Base-by-base conservation (phyloP, 2,888 invertebrate genomes). In the Eupithecia subumbrata region DNA sequence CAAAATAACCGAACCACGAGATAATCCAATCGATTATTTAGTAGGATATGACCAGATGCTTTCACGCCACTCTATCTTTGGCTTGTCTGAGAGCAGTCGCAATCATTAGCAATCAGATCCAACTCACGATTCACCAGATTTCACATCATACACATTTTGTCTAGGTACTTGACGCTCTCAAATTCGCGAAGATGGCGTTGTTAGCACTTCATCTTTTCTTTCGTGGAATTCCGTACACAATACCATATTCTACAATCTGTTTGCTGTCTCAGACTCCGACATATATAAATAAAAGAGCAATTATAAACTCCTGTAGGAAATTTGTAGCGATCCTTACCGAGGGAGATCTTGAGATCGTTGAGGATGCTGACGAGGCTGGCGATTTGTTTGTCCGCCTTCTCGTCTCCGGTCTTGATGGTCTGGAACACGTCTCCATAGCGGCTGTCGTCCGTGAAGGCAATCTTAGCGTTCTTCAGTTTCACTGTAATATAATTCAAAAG, bases 401-500 rank as follows among this genome's bases (percentile, higher is more conserved):
- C 81, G 45, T 83, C 73, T 25, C 87, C 86, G 0, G 91, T 88
- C 52, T 81, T 76, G 74, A 94, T 80, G n/a, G 80, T 76, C 0
- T 83, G 79, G 5, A 84, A 69, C 43, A 76, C 72, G 72, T 85
- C 68, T 37, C 22, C 79, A 84, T 91, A 89, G 56, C 93, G 91
- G 82, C 84, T 87, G 76, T 86, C 82, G 80, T 93, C 94, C 2
- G 83, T 79, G 83, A 95, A 95, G 5, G 84, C 79, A 0, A 92
- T 86, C 82, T 95, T 94, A 4, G 92, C 84, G 77, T 86, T 94
- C 84, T 91, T 92, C 82, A 95, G 88, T 89, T 91, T 95, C 80
- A 87, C 95, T 95, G 86, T 9, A 83, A 84, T 66, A 71, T n/a
- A 40, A 70, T 72, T 34, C 37, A 63, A 7, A 3, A 30, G 30